A percentile compares a stretch with the other conserved stretches of the same genome.
Conservation (phyloP, 37 sponge, comb jelly and placozoan genomes). For the Aphrocallistes beatrix region DNA sequence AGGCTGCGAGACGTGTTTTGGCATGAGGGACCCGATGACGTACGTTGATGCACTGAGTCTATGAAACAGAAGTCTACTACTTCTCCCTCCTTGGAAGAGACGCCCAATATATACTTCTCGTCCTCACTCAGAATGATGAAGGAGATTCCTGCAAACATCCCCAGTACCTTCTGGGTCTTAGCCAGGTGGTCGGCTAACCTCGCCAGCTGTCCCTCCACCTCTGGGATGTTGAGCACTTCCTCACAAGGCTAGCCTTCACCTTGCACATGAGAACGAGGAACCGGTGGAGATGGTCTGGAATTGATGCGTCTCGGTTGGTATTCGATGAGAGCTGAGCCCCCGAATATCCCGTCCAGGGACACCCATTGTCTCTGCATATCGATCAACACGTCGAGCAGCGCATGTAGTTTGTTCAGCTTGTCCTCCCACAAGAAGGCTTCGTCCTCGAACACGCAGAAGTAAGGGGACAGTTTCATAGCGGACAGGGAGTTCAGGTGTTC, state of each 20-base stretch:
- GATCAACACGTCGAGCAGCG: conserved; percentile 92
- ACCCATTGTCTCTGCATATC: conserved; percentile 96
- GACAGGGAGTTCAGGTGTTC: conserved; percentile 87
- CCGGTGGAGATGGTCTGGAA: too few relatives aligned
- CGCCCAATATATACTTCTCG: conserved; percentile 45
- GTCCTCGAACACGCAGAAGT: conserved; percentile 94
- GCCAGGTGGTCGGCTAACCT: conserved; percentile 79
- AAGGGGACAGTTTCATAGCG: conserved; percentile 96
- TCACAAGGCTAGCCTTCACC: conserved; percentile 80
- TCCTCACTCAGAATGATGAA: conserved; percentile 70
- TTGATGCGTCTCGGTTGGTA: conserved; percentile 80
- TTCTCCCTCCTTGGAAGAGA: conserved; percentile 81
- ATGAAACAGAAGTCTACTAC: too few relatives aligned
- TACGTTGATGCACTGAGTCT: too few relatives aligned
- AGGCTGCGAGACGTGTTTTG: too few relatives aligned
- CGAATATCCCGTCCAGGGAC: conserved; percentile 90
- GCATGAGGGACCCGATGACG: too few relatives aligned
- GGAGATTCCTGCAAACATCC: conserved; percentile 95
- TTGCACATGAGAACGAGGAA: conserved; percentile 91
- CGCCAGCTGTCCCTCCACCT: conserved; percentile 77
- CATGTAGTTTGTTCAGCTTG: conserved; percentile 80
- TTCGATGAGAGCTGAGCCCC: conserved; percentile 78
- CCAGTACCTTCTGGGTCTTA: conserved; percentile 95
- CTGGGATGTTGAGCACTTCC: conserved; percentile 81
- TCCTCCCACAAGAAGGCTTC: conserved; percentile 94